Evolutionary conservation across 2,888 invertebrate genomes (phyloP).

Genomic region (Dilophus febrilis): DNA sequence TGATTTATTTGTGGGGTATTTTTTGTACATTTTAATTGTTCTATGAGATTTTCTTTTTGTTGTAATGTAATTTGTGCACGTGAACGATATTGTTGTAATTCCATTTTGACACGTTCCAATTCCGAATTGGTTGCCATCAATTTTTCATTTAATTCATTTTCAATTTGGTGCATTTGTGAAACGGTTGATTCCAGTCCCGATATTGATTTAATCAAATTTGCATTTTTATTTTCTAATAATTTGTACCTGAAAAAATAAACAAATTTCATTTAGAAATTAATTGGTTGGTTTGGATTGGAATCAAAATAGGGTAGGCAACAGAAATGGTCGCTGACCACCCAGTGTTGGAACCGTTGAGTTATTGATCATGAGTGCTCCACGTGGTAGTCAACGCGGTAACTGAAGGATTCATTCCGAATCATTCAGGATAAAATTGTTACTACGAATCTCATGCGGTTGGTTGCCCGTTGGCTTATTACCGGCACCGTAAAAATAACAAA

Average conservation of each 20-base stretch:
- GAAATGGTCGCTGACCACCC: no score
- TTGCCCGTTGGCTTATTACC: no score
- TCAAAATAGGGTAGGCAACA: no score
- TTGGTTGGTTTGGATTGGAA: no score
- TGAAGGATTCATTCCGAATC: no score
- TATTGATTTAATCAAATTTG: constrained; percentile 23
- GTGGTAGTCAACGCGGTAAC: no score
- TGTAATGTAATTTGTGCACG: constrained; percentile 60
- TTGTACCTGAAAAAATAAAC: neutral
- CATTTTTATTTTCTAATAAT: constrained; percentile 12
- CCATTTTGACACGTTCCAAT: constrained; percentile 30
- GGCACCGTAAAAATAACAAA: no score
- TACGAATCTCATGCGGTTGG: no score
- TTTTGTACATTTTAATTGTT: constrained; percentile 32
- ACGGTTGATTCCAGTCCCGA: constrained; percentile 25
- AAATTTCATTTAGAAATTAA: no score
- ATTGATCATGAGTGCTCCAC: no score
- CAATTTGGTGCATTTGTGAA: constrained; percentile 30
- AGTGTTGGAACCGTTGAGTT: no score
- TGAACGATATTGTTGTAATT: constrained; percentile 59
- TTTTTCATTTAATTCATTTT: constrained; percentile 32
- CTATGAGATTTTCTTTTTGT: constrained; percentile 57
- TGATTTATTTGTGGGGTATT: neutral
- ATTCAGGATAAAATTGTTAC: no score
- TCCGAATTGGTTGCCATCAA: constrained; percentile 32